Base-by-base conservation (phyloP, 2,888 invertebrate species). In the Stratiomys singularior region DNA sequence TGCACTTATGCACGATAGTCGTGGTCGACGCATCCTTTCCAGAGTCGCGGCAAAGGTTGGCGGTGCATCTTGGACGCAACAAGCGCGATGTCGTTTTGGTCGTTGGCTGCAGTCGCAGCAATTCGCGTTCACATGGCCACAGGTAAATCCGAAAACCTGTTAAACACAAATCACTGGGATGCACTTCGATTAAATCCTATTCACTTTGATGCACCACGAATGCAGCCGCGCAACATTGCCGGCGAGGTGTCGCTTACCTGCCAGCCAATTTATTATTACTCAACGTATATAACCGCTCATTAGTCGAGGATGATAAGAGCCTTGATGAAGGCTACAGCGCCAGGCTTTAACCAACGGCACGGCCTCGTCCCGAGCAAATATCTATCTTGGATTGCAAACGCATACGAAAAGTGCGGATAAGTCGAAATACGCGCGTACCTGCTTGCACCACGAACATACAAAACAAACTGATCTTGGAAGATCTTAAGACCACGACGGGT, bases 161-260 rank as follows among this genome's bases (percentile, higher is more conserved):
- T 60, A 58, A 13, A 74, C 74, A 58, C 58, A 74, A 74, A 74
- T 74, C 74, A 74, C 74, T 74, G 58, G 74, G 37, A 28, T 74
- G 58, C 30, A 74, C 30, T 74, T 60, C 74, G 37, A 58, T 74
- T 74, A 30, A 60, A 74, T 60, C 58, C 37, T 58, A 60, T 60
- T 60, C 58, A 74, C 74, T 60, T 74, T 37, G 44, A 37, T 60
- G 60, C 74, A 60, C 74, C 74, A 23, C 60, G 25, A 23, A 9
- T 66, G 66, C 25, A 47, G 11, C 23, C 7, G 9, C 52, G 15
- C 52, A 13, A 52, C 52, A 21, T 13, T 30, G 18, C 47, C 71
- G 71, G 47, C 71, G 28, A 52, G 71, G 71, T 72, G 56, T 72
- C 71, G 71, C 7, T 56, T 72, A 28, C 71, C 52, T 56, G 56